These are phyloP conservation scores for Sinocyclocheilus anshuiensis DNA, from an alignment of 2,113 vertebrate species.

Conservation along the genomic window DNA sequence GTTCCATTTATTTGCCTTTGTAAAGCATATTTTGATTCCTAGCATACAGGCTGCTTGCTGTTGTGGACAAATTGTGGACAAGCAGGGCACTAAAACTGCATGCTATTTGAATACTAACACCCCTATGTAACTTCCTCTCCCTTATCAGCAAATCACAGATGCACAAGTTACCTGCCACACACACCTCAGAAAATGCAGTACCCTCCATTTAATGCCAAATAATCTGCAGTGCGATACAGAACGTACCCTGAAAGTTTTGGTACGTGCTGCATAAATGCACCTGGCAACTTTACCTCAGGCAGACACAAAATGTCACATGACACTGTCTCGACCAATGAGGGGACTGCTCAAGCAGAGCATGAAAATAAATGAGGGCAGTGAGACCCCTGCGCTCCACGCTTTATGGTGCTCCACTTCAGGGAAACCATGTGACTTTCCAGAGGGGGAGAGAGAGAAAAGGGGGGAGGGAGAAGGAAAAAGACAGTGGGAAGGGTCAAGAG, in stretches of 20 bases:
- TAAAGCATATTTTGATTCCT: background rate
- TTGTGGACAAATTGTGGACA: background rate
- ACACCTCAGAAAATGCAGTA: background rate
- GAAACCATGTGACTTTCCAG: slow-evolving; percentile 83
- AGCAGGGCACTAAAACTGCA: background rate
- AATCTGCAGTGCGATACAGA: background rate
- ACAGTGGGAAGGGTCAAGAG: slow-evolving; percentile 44
- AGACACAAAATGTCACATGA: slow-evolving; percentile 23
- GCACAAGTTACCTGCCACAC: background rate
- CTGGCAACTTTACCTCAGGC: slow-evolving; percentile 9
- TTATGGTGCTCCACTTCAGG: slow-evolving; percentile 80
- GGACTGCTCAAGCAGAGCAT: slow-evolving; percentile 45
- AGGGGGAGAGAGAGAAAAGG: slow-evolving; percentile 51
- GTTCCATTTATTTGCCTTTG: background rate
- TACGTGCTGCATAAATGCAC: slow-evolving; percentile 29
- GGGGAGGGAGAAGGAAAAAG: slow-evolving; percentile 52
- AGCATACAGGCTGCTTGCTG: background rate
- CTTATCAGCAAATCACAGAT: background rate
- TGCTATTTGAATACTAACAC: background rate
- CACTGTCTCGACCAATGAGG: slow-evolving; percentile 62
- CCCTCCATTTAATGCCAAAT: background rate
- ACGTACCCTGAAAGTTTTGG: slow-evolving; percentile 10
- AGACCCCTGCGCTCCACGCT: slow-evolving; percentile 73
- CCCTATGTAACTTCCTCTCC: background rate
- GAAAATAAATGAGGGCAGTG: slow-evolving; percentile 53